phyloP scores from a whole-genome alignment of 2,113 vertebrate species.

The Zonotrichia leucophrys region DNA sequence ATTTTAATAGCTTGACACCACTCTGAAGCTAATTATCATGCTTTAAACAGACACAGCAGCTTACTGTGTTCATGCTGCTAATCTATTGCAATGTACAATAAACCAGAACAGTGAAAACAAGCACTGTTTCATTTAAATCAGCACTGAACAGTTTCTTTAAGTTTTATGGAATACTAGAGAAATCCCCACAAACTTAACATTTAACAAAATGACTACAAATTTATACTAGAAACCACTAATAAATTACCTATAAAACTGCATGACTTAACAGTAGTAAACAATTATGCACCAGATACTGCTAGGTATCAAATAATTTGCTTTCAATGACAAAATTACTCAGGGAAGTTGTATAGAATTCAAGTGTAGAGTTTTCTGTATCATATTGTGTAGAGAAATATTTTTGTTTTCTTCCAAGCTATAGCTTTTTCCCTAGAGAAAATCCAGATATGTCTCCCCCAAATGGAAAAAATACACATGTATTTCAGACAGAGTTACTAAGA shows the following conservation, averaged over 20 bases:
- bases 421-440: background rate
- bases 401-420: background rate
- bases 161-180: background rate
- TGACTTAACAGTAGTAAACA: background rate
- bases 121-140: background rate
- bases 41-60: background rate
- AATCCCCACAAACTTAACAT: background rate
- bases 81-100: background rate
- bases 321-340: background rate
- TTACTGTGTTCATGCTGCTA: background rate
- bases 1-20: background rate
- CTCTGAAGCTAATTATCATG: background rate
- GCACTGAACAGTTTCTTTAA: background rate
- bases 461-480: background rate
- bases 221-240: background rate
- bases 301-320: background rate
- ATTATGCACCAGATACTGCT: background rate
- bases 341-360: background rate
- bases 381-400: background rate
- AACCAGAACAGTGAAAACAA: background rate
- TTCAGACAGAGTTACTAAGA: background rate
- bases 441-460: background rate
- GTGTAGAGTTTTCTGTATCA: background rate
- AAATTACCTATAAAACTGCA: background rate
- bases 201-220: background rate